These are phyloP conservation scores for Zygogramma bicolorata DNA, from an alignment of 2,888 invertebrate species.

Conservation along the genomic window DNA sequence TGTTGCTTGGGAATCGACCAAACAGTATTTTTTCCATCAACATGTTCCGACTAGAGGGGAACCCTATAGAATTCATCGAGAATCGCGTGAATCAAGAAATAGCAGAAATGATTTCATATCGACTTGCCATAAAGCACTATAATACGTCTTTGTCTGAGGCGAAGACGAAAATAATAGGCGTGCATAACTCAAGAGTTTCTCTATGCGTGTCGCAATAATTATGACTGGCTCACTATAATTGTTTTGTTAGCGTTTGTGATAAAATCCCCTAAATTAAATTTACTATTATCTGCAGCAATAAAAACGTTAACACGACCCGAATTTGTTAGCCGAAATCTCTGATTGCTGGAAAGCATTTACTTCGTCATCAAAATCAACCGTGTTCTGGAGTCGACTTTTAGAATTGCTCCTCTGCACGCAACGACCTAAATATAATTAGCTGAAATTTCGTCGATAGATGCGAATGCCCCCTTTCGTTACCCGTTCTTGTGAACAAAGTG, in stretches of 20 bases:
- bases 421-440: slow-evolving; percentile 45
- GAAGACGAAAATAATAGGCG: not conserved
- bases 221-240: slow-evolving; percentile 1
- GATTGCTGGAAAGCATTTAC: slow-evolving; percentile 46
- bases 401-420: slow-evolving; percentile 47
- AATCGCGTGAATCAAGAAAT: too few relatives aligned
- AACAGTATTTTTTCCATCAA: too few relatives aligned
- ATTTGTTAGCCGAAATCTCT: slow-evolving; percentile 27
- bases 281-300: slow-evolving; percentile 14
- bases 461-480: not conserved
- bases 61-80: too few relatives aligned
- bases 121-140: too few relatives aligned
- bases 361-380: slow-evolving; percentile 49
- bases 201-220: slow-evolving; percentile 4
- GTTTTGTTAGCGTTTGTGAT: slow-evolving; percentile 11
- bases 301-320: slow-evolving; percentile 24
- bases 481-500: not conserved
- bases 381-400: slow-evolving; percentile 42
- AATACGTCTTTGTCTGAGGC: not conserved
- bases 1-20: too few relatives aligned
- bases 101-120: too few relatives aligned
- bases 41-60: too few relatives aligned
- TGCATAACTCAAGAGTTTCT: not conserved
- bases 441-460: slow-evolving; percentile 34
- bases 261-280: slow-evolving; percentile 11